These are phyloP conservation scores for Theristicus caerulescens DNA, from an alignment of 2,113 vertebrate species.

Conservation along the genomic window DNA sequence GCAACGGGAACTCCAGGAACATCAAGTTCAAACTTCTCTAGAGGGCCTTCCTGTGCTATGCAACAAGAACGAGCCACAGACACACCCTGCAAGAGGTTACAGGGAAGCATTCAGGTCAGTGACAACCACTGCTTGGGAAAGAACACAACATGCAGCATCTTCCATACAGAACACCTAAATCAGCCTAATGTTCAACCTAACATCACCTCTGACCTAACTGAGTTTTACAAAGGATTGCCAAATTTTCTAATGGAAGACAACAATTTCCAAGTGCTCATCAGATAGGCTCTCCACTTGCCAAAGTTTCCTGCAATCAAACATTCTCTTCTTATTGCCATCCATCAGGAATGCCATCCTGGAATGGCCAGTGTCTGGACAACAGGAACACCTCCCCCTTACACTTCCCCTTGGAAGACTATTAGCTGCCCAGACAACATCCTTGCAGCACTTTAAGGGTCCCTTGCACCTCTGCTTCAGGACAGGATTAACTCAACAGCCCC, in stretches of 20 bases:
- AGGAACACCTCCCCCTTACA: not conserved
- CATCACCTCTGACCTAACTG: not conserved
- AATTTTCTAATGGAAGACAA: not conserved
- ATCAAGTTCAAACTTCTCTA: not conserved
- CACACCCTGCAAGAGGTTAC: not conserved
- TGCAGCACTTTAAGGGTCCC: not conserved
- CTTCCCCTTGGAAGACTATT: not conserved
- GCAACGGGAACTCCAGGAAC: not conserved
- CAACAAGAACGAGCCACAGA: not conserved
- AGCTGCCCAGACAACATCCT: not conserved
- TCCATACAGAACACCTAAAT: not conserved
- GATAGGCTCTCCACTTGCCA: not conserved
- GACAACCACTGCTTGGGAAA: not conserved
- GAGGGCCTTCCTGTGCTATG: not conserved
- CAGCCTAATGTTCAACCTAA: not conserved
- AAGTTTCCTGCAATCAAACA: not conserved
- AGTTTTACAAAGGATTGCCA: not conserved
- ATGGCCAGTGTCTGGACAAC: not conserved
- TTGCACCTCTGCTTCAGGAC: not conserved
- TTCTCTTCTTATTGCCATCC: not conserved
- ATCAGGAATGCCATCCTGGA: not conserved
- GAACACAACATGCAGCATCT: not conserved
- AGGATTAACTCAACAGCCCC: not conserved
- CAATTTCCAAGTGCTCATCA: not conserved
- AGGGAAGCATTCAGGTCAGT: not conserved